Evolutionary conservation across 53 echinoderm and acorn worm species (phyloP), one percentile per base, ranked within the genome.

Genomic region (Pentamera pediparva): DNA sequence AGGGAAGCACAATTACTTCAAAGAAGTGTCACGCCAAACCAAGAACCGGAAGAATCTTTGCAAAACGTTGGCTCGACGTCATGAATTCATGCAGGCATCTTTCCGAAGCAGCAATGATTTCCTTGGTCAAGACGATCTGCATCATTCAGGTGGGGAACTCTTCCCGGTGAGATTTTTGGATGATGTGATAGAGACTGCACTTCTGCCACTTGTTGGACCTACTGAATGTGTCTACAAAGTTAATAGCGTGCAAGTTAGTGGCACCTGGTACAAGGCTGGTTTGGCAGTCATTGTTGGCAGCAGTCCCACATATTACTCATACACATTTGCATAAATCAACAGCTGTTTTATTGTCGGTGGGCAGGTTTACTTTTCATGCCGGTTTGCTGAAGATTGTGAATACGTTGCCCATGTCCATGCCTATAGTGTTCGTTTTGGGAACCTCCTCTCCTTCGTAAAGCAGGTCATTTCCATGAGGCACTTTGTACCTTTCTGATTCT

Each of bases 11-110:
- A 75, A 54, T 11, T 75, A 75, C 39, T 56, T 37, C 20, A 56
- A 56, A 38, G 58, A 75, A 0, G 10, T 57, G 2, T 75, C 75
- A 5, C 36, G 37, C 3, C 57, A 56, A 12, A 75, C 75, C 7
- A 75, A 75, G 33, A 75, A 75, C 19, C 5, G 75, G 2, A 75
- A 57, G 22, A 75, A 75, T 7, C 2, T 75, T 0, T 75, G 75
- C 22, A 75, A 75, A 6, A 75, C 75, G 5, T 24, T 75, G 2
- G 39, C 75, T 2, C 58, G 26, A 1, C 32, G 75, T 24, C 75
- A 75, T 58, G 57, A 75, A 24, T 56, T 57, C 10, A 75, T 56
- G 56, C 75, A 75, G 27, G 65, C 37, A 35, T 2, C 37, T 37
- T 65, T 65, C n/a, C 39, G 70, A 69, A 4, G 15, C 70, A 4